Conservation (phyloP, 2,797 vertebrate genomes). For the Eidolon dupreanum region DNA sequence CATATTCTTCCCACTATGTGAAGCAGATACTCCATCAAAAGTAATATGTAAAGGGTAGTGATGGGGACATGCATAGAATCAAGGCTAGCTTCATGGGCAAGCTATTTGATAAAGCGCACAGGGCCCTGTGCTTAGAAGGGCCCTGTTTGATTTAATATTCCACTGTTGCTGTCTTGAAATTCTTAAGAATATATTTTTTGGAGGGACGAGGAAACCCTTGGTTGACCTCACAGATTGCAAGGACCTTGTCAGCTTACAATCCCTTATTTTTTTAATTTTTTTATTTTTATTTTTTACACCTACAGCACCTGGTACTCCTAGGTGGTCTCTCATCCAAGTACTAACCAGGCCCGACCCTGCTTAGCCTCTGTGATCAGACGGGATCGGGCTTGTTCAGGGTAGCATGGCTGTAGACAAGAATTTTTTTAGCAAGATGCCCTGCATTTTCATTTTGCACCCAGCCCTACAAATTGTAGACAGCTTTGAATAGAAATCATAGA, state of each 20-base stretch:
- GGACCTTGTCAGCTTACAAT: no score
- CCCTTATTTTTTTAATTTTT: no score
- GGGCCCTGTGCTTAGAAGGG: background rate
- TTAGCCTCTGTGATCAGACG: no score
- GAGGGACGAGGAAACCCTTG: no score
- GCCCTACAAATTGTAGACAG: background rate
- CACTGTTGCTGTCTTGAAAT: background rate
- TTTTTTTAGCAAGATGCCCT: background rate
- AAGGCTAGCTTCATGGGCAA: background rate
- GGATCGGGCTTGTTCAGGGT: no score
- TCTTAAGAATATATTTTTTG: background rate
- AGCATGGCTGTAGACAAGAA: no score
- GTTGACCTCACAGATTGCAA: no score
- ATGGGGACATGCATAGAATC: background rate
- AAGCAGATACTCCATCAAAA: background rate
- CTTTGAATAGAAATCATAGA: background rate
- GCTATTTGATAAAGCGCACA: background rate
- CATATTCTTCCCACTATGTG: background rate
- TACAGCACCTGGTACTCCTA: no score
- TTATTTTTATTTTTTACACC: no score
- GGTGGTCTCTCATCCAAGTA: no score
- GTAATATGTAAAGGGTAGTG: background rate
- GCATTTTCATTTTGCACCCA: no score
- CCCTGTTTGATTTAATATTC: background rate
- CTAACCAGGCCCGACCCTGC: no score